Percentiles rank a stretch among this genome's conserved stretches.
Conservation (phyloP, 2,113 vertebrate genomes). For the Phyllopteryx taeniolatus region DNA sequence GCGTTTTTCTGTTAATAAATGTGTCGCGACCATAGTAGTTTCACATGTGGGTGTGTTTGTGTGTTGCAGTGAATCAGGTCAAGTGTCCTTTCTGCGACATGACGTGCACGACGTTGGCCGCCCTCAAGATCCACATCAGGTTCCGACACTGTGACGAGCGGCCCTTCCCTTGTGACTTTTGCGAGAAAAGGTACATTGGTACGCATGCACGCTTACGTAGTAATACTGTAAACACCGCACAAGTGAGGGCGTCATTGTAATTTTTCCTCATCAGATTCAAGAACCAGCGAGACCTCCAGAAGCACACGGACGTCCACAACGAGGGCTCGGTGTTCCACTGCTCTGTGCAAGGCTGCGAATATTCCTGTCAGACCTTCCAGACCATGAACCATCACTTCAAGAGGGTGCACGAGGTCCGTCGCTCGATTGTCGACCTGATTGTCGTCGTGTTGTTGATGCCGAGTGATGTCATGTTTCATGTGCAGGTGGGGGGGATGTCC, state of each 20-base stretch:
- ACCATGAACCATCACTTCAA: constrained; percentile 69
- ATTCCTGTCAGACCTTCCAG: constrained; percentile 64
- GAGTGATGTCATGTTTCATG: background rate
- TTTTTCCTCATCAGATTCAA: constrained; percentile 66
- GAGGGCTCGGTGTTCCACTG: constrained; percentile 78
- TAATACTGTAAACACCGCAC: background rate
- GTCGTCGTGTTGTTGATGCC: background rate
- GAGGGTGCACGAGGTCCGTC: constrained; percentile 66
- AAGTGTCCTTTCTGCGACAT: constrained; percentile 67
- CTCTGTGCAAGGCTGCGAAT: constrained; percentile 71
- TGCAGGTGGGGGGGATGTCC: constrained; percentile 68
- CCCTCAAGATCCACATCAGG: constrained; percentile 74
- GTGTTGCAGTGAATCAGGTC: constrained; percentile 60
- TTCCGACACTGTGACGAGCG: constrained; percentile 72
- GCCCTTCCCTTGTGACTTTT: constrained; percentile 74
- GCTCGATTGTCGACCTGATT: background rate
- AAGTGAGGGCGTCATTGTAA: background rate
- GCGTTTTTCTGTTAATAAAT: too few species aligned
- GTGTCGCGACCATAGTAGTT: too few species aligned
- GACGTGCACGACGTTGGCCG: constrained; percentile 69
- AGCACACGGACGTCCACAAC: constrained; percentile 74
- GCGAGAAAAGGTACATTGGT: constrained; percentile 62
- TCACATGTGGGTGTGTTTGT: background rate
- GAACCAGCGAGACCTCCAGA: constrained; percentile 73
- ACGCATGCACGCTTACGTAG: background rate